Conservation (phyloP, 2,113 vertebrate species). For the Cygnus atratus region DNA sequence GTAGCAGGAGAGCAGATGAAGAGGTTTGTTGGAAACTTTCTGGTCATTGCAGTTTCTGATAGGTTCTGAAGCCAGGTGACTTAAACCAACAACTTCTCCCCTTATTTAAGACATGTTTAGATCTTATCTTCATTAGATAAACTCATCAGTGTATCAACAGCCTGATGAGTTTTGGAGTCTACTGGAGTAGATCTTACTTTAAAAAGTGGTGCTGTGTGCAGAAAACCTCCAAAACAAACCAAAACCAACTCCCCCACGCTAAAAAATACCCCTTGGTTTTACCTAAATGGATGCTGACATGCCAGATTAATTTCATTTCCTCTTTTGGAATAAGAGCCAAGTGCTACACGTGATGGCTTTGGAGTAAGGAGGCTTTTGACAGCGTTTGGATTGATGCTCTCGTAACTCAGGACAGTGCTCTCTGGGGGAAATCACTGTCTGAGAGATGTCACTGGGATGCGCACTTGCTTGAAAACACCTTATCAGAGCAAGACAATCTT, state of each 20-base stretch:
- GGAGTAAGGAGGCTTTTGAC: conserved; percentile 10
- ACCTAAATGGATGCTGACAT: not conserved
- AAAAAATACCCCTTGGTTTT: not conserved
- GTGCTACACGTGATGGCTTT: not conserved
- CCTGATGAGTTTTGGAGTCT: not conserved
- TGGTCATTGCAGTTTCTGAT: not conserved
- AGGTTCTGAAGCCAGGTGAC: not conserved
- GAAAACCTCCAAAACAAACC: not conserved
- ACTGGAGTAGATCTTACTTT: not conserved
- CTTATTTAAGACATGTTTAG: not conserved
- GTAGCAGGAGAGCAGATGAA: not conserved
- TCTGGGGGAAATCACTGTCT: not conserved
- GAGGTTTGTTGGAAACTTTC: not conserved
- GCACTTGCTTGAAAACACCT: not conserved
- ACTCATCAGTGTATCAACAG: not conserved
- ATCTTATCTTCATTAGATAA: not conserved
- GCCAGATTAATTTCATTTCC: conserved; percentile 19
- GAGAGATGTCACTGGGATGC: not conserved
- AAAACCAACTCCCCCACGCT: not conserved
- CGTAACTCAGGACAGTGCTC: not conserved
- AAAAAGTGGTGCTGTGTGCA: not conserved
- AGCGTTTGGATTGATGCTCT: conserved; percentile 4
- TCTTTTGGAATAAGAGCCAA: not conserved
- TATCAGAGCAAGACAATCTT: not conserved
- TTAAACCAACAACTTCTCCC: not conserved